Base-by-base conservation (phyloP, 1,140 invertebrate genomes). In the Drosophila lini region DNA sequence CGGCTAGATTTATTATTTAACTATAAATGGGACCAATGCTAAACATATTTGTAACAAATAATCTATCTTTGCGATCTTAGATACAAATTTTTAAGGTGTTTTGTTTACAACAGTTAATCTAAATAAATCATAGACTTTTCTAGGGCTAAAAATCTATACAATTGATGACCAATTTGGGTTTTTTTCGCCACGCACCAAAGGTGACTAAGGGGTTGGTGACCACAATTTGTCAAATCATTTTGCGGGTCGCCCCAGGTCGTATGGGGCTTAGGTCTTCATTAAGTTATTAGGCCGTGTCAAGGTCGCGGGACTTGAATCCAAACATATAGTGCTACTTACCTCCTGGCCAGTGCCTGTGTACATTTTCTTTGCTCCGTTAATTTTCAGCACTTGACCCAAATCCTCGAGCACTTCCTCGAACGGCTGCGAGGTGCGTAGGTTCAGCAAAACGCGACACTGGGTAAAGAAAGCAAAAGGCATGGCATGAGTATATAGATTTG, bases 351-450 rank as follows among this genome's bases (percentile, higher is more conserved):
- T 96, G 31, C 97, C 96, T 50, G 97, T 98, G 92, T 97, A 97
- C 96, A 98, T 97, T 93, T 96, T 94, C 92, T 96, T 97, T 61
- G 97, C 96, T 67, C 96, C 96, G 81, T 95, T 97, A 95, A 98
- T 97, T 93, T 97, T 98, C 42, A 98, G 94, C 45, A 98, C 97
- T 94, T 98, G 96, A 68, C 97, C 97, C 80, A 98, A 94, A 93
- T 98, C 98, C 91, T 97, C 96, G 58, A 99, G 93, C n/a, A 99
- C 96, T 90, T 98, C 97, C 93, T 99, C 98, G 91, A 98, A 99
- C 3, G 97, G 97, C 91, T 98, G 97, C 10, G 96, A 96, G 1
- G 97, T 98, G 64, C 97, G 95, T 73, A 98, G 94, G 93, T 99
- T 99, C 52, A 99, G 93, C 64, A 99, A 92, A 25, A 98, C 97